These are phyloP conservation scores for Morpho deidamia DNA, from an alignment of 2,888 invertebrate species.

Conservation along the genomic window DNA sequence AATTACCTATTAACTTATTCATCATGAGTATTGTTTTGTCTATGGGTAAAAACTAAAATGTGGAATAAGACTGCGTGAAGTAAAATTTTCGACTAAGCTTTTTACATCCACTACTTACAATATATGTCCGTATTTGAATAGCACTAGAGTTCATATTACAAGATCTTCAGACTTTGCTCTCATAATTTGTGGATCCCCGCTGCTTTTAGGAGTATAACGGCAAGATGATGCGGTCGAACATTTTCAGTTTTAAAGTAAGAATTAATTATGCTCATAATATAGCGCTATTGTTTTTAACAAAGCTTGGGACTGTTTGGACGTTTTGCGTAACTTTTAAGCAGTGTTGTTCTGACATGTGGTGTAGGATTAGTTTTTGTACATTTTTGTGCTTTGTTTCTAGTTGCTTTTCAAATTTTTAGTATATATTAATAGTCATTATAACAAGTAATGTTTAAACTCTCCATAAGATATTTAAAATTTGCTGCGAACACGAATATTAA, in stretches of 20 bases:
- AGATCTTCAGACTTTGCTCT: conserved; percentile 1
- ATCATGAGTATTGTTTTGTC: conserved; percentile 53
- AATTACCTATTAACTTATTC: conserved; percentile 49
- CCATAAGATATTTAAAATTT: too few relatives aligned
- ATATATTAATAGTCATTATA: background rate
- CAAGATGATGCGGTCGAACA: conserved; percentile 59
- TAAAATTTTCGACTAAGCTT: conserved; percentile 29
- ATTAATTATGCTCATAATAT: conserved; percentile 73
- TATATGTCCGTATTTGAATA: background rate
- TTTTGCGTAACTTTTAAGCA: conserved; percentile 68
- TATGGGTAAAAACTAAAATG: conserved; percentile 52
- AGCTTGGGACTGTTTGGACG: conserved; percentile 62
- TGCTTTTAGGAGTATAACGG: conserved; percentile 68
- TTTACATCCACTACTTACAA: background rate
- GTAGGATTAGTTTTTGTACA: background rate
- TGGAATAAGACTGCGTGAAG: conserved; percentile 57
- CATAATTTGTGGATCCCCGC: conserved; percentile 38
- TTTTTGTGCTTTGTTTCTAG: background rate
- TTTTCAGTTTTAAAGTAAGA: conserved; percentile 52
- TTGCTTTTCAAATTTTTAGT: background rate
- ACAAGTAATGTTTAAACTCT: too few relatives aligned
- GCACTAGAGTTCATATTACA: conserved; percentile 1
- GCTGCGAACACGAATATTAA: too few relatives aligned
- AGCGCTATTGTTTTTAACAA: conserved; percentile 63
- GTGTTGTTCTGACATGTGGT: conserved; percentile 24